phyloP scores from a whole-genome alignment of 1,140 invertebrate genomes.

The Littorina saxatilis region DNA sequence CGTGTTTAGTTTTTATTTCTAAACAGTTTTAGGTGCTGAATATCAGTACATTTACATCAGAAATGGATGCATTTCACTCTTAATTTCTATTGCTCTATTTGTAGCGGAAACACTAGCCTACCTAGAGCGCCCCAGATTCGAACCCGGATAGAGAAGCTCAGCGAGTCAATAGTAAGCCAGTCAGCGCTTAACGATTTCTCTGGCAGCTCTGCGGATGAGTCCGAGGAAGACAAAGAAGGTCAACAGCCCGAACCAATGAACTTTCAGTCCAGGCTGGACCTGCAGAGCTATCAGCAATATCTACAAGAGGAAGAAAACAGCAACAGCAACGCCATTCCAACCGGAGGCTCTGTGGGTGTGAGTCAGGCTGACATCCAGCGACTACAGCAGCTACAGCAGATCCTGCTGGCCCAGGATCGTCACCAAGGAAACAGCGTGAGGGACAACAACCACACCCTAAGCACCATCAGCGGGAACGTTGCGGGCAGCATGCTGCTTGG shows the following conservation, averaged over 20 bases:
- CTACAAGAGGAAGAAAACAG: conserved; percentile 63
- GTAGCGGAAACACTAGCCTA: conserved; percentile 36
- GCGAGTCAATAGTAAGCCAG: conserved; percentile 69
- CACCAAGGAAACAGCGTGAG: not conserved
- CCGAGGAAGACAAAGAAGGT: conserved; percentile 30
- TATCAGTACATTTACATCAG: no score
- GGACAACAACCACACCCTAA: conserved; percentile 51
- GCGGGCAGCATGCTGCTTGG: conserved; percentile 51
- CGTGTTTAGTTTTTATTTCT: no score
- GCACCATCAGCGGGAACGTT: conserved; percentile 62
- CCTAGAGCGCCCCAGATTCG: conserved; percentile 53
- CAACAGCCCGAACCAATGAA: conserved; percentile 52
- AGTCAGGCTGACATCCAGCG: conserved; percentile 10
- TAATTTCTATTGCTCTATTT: no score
- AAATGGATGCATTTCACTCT: no score
- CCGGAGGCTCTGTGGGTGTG: not conserved
- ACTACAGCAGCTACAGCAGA: conserved; percentile 21
- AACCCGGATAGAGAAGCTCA: conserved; percentile 64
- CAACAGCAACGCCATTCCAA: conserved; percentile 25
- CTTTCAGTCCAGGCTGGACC: conserved; percentile 67
- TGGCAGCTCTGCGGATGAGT: conserved; percentile 40
- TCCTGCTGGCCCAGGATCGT: conserved; percentile 2
- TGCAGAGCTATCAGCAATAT: conserved; percentile 68
- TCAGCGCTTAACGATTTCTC: conserved; percentile 70
- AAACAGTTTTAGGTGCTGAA: no score